Evolutionary conservation across 2,888 invertebrate genomes (phyloP).

Genomic region (Parelbella ahira): DNA sequence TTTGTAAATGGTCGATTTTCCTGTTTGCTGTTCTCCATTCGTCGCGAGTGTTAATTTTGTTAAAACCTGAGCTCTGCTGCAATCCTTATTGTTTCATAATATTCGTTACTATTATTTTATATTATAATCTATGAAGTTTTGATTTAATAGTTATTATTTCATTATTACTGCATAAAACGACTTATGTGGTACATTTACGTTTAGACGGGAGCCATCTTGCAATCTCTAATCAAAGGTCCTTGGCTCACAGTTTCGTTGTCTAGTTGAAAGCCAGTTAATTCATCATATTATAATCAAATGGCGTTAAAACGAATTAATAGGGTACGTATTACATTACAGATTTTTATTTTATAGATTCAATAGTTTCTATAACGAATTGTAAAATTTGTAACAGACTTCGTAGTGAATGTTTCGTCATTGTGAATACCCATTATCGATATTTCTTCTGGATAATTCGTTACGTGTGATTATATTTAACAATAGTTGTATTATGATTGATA

Average conservation of each 20-base stretch:
- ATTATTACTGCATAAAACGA: constrained; percentile 78
- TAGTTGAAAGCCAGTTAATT: constrained; percentile 88
- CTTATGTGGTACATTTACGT: constrained; percentile 87
- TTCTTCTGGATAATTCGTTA: constrained; percentile 76
- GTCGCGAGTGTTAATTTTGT: constrained; percentile 69
- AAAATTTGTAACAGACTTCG: constrained; percentile 68
- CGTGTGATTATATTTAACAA: constrained; percentile 54
- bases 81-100: constrained; percentile 67
- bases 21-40: constrained; percentile 77
- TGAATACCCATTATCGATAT: constrained; percentile 83
- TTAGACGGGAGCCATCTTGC: constrained; percentile 92
- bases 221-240: constrained; percentile 92
- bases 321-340: constrained; percentile 82
- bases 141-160: constrained; percentile 48
- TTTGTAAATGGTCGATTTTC: constrained; percentile 77
- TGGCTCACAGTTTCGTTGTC: constrained; percentile 91
- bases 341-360: constrained; percentile 47
- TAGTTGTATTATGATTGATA: too few species aligned
- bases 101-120: constrained; percentile 74
- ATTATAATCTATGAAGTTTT: constrained; percentile 60
- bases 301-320: constrained; percentile 99
- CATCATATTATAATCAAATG: constrained; percentile 88
- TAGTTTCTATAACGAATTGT: constrained; percentile 52
- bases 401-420: constrained; percentile 83
- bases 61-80: constrained; percentile 61